Evolutionary conservation across 2,888 invertebrate species (phyloP).

Genomic region (Scaptodrosophila latifasciaeformis): DNA sequence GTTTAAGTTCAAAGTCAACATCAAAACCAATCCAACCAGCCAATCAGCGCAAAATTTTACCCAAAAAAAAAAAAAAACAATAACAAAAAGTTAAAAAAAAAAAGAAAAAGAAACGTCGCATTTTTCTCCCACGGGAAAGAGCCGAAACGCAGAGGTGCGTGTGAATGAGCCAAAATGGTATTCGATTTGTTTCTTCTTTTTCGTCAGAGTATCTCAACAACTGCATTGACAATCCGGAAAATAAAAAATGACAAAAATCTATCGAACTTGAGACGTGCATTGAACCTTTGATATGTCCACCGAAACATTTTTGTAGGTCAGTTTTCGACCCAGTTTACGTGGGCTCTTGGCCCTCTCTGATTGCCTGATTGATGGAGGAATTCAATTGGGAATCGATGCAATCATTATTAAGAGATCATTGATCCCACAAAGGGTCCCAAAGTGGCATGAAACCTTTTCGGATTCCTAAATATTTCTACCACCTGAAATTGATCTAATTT

Average conservation of each 20-base stretch:
- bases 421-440: too few relatives aligned
- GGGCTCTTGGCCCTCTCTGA: slow-evolving; percentile 7
- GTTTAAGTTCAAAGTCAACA: slow-evolving; percentile 44
- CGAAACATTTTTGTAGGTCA: slow-evolving; percentile 44
- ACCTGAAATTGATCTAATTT: too few relatives aligned
- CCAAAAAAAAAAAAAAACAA: slow-evolving; percentile 22
- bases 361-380: neutral
- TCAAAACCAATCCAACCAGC: slow-evolving; percentile 8
- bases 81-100: slow-evolving; percentile 8
- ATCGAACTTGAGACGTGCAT: slow-evolving; percentile 35
- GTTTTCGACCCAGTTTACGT: slow-evolving; percentile 60
- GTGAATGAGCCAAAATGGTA: slow-evolving; percentile 48
- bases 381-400: neutral
- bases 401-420: too few relatives aligned
- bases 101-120: slow-evolving; percentile 34
- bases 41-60: slow-evolving; percentile 42
- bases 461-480: too few relatives aligned
- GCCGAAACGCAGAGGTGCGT: slow-evolving; percentile 36
- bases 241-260: slow-evolving; percentile 59
- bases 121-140: slow-evolving; percentile 60
- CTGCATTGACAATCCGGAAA: slow-evolving; percentile 25
- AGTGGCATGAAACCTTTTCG: too few relatives aligned
- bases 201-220: neutral
- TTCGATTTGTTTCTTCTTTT: too few relatives aligned
- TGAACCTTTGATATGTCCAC: slow-evolving; percentile 1